A percentile compares a stretch with the other conserved stretches of the same genome.
Evolutionary conservation across 2,797 vertebrate genomes (phyloP).

Genomic region (Trematomus bernacchii): DNA sequence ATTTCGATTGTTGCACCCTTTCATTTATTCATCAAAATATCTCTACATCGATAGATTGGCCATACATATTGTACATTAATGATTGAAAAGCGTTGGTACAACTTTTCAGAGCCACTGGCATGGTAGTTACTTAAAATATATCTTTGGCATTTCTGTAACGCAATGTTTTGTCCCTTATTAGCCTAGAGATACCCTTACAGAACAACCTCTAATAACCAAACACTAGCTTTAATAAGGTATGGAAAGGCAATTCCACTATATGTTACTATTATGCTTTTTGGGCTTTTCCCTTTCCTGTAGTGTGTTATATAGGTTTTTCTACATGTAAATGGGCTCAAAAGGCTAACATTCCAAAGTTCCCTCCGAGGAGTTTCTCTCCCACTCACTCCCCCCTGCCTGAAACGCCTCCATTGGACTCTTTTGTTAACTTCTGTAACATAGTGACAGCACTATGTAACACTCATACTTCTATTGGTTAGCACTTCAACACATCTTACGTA

Average conservation of each 20-base stretch:
- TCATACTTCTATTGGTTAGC: no score
- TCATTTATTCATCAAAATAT: background rate
- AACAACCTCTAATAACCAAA: background rate
- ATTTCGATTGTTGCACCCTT: no score
- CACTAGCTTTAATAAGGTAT: background rate
- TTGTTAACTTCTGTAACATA: no score
- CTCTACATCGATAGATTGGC: background rate
- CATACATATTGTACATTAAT: background rate
- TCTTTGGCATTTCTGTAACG: background rate
- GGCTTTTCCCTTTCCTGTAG: no score
- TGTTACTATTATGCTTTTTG: slow-evolving; percentile 10
- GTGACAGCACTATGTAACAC: no score
- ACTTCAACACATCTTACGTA: no score
- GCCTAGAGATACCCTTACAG: background rate
- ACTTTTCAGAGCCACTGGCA: background rate
- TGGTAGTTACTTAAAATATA: background rate
- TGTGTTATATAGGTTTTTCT: no score
- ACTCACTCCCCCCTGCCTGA: no score
- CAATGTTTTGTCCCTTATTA: background rate
- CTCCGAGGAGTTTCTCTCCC: no score
- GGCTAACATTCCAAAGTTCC: no score
- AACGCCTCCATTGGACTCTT: no score
- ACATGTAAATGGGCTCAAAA: no score
- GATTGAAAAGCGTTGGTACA: background rate
- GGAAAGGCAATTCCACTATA: slow-evolving; percentile 3